Evolutionary conservation across 2,888 invertebrate species (phyloP).

Genomic region (Antheraea assamensis): DNA sequence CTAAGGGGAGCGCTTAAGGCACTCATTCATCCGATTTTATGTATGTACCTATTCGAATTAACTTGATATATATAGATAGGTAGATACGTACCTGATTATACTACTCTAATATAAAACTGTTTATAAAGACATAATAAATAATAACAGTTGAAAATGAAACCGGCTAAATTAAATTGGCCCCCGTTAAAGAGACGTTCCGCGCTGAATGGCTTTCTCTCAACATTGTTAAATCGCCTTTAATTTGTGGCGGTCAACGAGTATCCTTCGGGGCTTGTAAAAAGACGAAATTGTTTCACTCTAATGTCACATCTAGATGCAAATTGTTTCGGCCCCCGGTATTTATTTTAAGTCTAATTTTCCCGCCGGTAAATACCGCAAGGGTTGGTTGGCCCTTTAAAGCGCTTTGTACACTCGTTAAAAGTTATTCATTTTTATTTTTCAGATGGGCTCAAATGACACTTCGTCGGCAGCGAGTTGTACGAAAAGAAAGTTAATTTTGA

Average conservation of each 20-base stretch:
- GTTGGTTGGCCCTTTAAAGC: slow-evolving; percentile 47
- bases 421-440: slow-evolving; percentile 38
- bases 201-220: slow-evolving; percentile 26
- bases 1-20: too few relatives aligned
- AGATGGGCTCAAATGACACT: slow-evolving; percentile 35
- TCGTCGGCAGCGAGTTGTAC: neutral
- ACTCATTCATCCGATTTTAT: too few relatives aligned
- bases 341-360: slow-evolving; percentile 75
- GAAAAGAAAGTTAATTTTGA: too few relatives aligned
- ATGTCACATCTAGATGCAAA: slow-evolving; percentile 82
- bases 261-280: slow-evolving; percentile 36
- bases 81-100: neutral
- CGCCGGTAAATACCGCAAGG: slow-evolving; percentile 73
- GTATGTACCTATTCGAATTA: too few relatives aligned
- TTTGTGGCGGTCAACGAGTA: slow-evolving; percentile 29
- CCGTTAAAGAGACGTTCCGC: slow-evolving; percentile 17
- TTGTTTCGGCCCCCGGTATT: slow-evolving; percentile 72
- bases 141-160: neutral
- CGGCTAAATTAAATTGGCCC: slow-evolving; percentile 1
- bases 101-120: neutral
- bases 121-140: neutral
- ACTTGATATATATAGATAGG: too few relatives aligned
- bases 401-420: slow-evolving; percentile 39
- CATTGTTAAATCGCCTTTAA: slow-evolving; percentile 30
- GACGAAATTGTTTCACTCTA: slow-evolving; percentile 62